Percentiles rank a stretch among this genome's conserved stretches.
These are phyloP conservation scores for Plagodis dolabraria DNA, from an alignment of 2,888 invertebrate species.

Conservation along the genomic window DNA sequence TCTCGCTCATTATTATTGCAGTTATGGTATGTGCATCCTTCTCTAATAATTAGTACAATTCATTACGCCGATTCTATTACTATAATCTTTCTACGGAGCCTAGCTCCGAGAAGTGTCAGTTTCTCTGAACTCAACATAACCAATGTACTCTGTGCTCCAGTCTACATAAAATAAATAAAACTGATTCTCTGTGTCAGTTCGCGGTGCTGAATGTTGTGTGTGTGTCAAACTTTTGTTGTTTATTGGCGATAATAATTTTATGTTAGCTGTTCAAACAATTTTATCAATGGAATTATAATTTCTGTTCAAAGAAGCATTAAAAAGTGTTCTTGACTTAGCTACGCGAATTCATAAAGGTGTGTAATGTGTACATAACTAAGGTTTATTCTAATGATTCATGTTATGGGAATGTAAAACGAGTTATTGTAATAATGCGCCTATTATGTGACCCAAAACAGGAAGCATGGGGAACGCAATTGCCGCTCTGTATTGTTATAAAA, in stretches of 20 bases:
- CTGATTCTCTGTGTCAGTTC: conserved; percentile 54
- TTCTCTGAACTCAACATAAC: too few species aligned
- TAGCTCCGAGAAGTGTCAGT: too few species aligned
- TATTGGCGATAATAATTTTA: conserved; percentile 59
- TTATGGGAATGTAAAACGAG: conserved; percentile 70
- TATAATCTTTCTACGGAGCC: too few species aligned
- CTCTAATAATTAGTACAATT: too few species aligned
- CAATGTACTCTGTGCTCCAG: too few species aligned
- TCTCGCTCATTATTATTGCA: too few species aligned
- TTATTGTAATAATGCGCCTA: conserved; percentile 63
- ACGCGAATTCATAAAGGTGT: conserved; percentile 52
- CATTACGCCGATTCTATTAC: too few species aligned
- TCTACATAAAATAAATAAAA: too few species aligned
- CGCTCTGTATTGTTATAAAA: conserved; percentile 37
- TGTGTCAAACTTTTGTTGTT: conserved; percentile 83
- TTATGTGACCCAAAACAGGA: conserved; percentile 65
- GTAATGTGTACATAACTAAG: conserved; percentile 56
- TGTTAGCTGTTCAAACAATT: conserved; percentile 49
- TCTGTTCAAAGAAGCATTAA: conserved; percentile 37
- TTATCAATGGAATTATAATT: conserved; percentile 66
- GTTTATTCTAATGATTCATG: conserved; percentile 73
- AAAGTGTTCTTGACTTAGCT: conserved; percentile 44
- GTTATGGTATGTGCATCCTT: too few species aligned
- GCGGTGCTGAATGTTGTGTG: conserved; percentile 51
- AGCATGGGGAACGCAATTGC: conserved; percentile 48